Evolutionary conservation across 2,797 vertebrate genomes (phyloP), one percentile per base, ranked within the genome.

Genomic region (Rhinichthys osculus): DNA sequence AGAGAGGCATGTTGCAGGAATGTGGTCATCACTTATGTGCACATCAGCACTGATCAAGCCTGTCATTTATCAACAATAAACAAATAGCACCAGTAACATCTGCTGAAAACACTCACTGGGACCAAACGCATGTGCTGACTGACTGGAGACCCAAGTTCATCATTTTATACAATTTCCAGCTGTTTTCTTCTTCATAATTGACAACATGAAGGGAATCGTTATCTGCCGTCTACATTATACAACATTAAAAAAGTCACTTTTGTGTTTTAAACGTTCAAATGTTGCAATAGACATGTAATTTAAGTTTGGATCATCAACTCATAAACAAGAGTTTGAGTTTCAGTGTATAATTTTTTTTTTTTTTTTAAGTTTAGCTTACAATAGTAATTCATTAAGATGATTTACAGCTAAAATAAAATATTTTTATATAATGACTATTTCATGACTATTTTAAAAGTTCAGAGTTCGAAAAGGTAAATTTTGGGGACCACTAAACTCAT

Each of bases 61-160:
- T 76, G 19, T 66, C 73, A 77, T 69, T 77, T 67, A 69, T 77
- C 72, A 23, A n/a, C 27, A 71, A 72, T 8, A 13, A 27, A 50
- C 67, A 35, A 85, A 80, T 38, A 50, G 33, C 42, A 85, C 66
- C 76, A 35, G 38, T 70, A 70, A 33, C 62, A 67, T 44, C 67
- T 72, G 77, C 50, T 84, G 62, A 21, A 54, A 69, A 54, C 59
- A 67, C 54, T 79, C 67, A 79, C 10, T 5, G 7, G 70, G 70
- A 14, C 9, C 81, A 62, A 38, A 66, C 2, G 40, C 21, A 35
- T 3, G 17, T 69, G 35, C 10, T 21, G 23, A n/a, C 50, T 5
- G 59, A 50, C 62, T 54, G 17, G 35, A 40, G 35, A 52, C 4
- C 17, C 19, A 84, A 7, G 50, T 5, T 42, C 27, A 4, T 27